Conservation (phyloP, 1,140 invertebrate species). For the Nixonia krombeini region DNA sequence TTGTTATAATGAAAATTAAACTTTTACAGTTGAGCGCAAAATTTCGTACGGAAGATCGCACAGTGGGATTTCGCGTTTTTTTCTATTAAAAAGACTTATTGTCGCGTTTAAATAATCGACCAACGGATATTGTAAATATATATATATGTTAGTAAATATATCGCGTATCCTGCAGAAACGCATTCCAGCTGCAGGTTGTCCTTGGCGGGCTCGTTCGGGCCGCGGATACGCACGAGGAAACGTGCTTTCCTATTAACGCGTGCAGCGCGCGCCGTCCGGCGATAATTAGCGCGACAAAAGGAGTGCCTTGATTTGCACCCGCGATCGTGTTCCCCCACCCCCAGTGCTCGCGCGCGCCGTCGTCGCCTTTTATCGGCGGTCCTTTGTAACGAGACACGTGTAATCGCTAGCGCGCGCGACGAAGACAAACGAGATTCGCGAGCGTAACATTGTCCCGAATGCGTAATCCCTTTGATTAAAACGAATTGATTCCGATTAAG, state of each 20-base stretch:
- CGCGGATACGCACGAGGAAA: conserved; percentile 9
- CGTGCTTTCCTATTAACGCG: conserved; percentile 5
- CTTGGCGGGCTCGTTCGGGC: conserved; percentile 14
- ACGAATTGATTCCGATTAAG: no score
- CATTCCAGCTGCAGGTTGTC: conserved; percentile 6
- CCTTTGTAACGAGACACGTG: conserved; percentile 21
- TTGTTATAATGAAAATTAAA: no score
- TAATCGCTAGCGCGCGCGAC: conserved; percentile 10
- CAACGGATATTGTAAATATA: no score
- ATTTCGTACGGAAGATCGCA: no score
- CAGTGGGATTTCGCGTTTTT: no score
- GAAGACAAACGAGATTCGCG: no score
- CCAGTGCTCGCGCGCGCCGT: not conserved
- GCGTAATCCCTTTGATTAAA: conserved; percentile 27
- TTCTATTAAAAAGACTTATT: no score
- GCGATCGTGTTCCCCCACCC: conserved; percentile 20
- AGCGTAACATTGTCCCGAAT: no score
- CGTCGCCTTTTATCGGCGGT: conserved; percentile 23
- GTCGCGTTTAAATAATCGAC: no score
- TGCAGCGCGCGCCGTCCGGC: not conserved
- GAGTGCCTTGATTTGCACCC: conserved; percentile 33
- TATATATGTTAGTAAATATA: conserved; percentile 8
- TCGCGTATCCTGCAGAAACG: not conserved
- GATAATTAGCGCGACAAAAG: conserved; percentile 35
- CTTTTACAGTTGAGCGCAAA: no score